phyloP scores from a whole-genome alignment of 2,888 invertebrate species.

The Galerucella pusilla region DNA sequence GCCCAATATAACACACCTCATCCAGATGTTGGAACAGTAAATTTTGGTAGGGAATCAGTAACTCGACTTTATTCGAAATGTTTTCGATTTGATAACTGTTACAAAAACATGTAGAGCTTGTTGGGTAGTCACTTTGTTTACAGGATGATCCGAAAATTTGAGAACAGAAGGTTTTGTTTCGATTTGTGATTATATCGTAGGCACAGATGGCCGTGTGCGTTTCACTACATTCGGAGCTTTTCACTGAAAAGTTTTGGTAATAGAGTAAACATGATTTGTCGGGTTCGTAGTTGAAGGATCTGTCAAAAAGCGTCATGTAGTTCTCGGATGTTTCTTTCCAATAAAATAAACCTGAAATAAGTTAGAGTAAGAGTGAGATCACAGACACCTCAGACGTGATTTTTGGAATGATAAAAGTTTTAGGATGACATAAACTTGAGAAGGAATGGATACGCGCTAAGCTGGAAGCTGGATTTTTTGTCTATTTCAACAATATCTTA shows the following conservation, averaged over 20 bases:
- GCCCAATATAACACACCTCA: constrained; percentile 49
- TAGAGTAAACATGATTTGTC: constrained; percentile 51
- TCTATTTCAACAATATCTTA: too few relatives aligned
- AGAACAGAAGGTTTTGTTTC: constrained; percentile 44
- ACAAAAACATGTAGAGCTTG: constrained; percentile 52
- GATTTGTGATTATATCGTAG: constrained; percentile 42
- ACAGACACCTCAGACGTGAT: too few relatives aligned
- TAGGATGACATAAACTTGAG: too few relatives aligned
- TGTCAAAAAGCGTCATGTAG: constrained; percentile 42
- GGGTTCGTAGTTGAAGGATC: constrained; percentile 27
- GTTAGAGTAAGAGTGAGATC: too few relatives aligned
- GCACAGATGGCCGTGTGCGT: constrained; percentile 50
- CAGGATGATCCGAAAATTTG: constrained; percentile 40
- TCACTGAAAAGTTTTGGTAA: constrained; percentile 43
- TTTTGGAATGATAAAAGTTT: too few relatives aligned
- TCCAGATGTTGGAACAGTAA: constrained; percentile 42
- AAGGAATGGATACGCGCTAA: too few relatives aligned
- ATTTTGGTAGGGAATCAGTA: constrained; percentile 52
- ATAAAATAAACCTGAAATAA: constrained; percentile 45
- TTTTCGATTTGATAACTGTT: constrained; percentile 18
- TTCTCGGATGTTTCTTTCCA: constrained; percentile 46
- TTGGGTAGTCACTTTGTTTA: constrained; percentile 49
- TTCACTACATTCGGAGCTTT: constrained; percentile 50
- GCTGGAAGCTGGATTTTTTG: too few relatives aligned
- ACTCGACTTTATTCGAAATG: constrained; percentile 45